These are phyloP conservation scores for Cyanistes caeruleus DNA, from an alignment of 2,113 vertebrate genomes.

Conservation along the genomic window DNA sequence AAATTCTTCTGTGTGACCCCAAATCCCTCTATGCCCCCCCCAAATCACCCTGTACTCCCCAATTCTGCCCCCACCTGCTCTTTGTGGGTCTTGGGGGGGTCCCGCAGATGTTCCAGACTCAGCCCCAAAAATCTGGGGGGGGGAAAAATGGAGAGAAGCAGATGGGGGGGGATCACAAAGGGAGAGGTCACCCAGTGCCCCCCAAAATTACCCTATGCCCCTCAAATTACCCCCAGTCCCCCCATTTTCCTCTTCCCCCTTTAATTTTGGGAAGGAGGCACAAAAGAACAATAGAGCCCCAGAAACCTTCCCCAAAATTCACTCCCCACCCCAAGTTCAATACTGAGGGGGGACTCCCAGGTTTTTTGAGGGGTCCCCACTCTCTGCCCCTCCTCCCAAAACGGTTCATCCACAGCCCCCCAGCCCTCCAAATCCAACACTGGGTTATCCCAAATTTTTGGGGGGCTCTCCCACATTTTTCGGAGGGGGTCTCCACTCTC, in stretches of 20 bases:
- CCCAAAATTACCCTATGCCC: not conserved
- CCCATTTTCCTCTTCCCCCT: not conserved
- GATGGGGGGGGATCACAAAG: not conserved
- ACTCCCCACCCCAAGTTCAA: not conserved
- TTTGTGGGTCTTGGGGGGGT: not conserved
- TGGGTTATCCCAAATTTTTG: not conserved
- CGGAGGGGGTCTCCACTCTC: not conserved
- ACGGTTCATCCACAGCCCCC: not conserved
- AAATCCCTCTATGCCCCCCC: not conserved
- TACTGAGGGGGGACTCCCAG: not conserved
- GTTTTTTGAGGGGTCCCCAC: not conserved
- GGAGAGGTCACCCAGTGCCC: not conserved
- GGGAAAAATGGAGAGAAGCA: not conserved
- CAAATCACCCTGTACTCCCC: not conserved
- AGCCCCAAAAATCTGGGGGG: not conserved
- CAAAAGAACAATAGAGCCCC: not conserved
- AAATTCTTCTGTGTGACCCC: not conserved
- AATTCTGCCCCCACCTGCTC: not conserved
- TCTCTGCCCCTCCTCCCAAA: not conserved
- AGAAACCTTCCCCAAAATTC: not conserved
- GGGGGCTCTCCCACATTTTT: not conserved
- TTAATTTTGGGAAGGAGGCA: not conserved
- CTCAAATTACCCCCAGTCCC: not conserved
- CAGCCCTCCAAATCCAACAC: not conserved
- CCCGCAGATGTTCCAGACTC: not conserved